phyloP scores from a whole-genome alignment of 2,888 invertebrate species.

The Apotomis turbidana region DNA sequence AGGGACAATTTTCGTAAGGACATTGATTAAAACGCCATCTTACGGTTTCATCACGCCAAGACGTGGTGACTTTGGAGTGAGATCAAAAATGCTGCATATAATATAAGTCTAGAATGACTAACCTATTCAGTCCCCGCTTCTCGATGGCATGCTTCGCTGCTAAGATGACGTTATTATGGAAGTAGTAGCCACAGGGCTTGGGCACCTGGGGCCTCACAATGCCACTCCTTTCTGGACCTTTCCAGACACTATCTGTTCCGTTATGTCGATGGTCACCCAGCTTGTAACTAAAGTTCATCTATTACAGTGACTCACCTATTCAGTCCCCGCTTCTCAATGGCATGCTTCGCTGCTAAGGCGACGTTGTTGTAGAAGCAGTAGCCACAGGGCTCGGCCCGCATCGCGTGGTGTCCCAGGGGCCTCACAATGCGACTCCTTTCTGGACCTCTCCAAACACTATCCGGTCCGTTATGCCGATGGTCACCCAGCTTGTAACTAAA shows the following conservation, averaged over 20 bases:
- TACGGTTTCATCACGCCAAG: too few species aligned
- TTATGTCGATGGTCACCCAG: slow-evolving; percentile 85
- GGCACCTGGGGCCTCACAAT: slow-evolving; percentile 81
- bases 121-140: slow-evolving; percentile 74
- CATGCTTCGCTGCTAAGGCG: slow-evolving; percentile 92
- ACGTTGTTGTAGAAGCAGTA: slow-evolving; percentile 98
- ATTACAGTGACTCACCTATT: slow-evolving; percentile 54
- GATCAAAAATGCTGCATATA: too few species aligned
- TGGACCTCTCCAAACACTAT: slow-evolving; percentile 87
- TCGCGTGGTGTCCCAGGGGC: slow-evolving; percentile 98
- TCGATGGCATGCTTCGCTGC: slow-evolving; percentile 91
- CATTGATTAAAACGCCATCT: too few species aligned
- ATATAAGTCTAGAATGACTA: slow-evolving; percentile 1
- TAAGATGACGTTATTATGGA: slow-evolving; percentile 96
- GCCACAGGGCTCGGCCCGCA: slow-evolving; percentile 88
- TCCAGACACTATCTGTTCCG: slow-evolving; percentile 87
- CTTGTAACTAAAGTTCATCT: too few species aligned
- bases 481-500: slow-evolving; percentile 57
- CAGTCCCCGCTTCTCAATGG: slow-evolving; percentile 84
- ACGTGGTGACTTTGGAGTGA: too few species aligned
- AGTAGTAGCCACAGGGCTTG: slow-evolving; percentile 95
- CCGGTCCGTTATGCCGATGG: slow-evolving; percentile 88
- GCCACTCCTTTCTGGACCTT: slow-evolving; percentile 90
- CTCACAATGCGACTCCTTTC: slow-evolving; percentile 94
- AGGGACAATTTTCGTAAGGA: too few species aligned